Evolutionary conservation across 2,797 vertebrate species (phyloP).

Genomic region (Staurois parvus): DNA sequence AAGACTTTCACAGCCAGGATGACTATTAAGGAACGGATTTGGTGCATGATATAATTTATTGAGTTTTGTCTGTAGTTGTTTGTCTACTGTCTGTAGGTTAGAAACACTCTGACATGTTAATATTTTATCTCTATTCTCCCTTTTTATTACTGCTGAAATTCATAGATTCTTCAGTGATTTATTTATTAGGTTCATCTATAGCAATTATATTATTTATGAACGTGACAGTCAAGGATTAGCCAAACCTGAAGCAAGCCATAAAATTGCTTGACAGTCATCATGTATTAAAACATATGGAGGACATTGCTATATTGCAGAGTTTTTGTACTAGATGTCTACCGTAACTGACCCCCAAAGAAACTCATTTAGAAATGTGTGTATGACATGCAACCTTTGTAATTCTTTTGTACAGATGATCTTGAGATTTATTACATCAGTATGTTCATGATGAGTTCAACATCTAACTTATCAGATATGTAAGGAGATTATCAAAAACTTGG

Average conservation of each 20-base stretch:
- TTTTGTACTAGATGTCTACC: not conserved
- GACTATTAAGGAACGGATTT: conserved; percentile 12
- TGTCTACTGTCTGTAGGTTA: conserved; percentile 21
- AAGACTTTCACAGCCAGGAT: not conserved
- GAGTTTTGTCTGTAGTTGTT: conserved; percentile 26
- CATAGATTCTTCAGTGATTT: conserved; percentile 37
- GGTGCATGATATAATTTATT: conserved; percentile 25
- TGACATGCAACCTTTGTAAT: not conserved
- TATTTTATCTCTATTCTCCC: conserved; percentile 43
- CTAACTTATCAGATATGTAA: not conserved
- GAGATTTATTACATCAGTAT: not conserved
- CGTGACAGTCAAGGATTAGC: conserved; percentile 38
- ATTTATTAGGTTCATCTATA: conserved; percentile 28
- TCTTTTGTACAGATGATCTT: not conserved
- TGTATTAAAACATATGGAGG: conserved; percentile 12
- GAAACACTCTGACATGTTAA: conserved; percentile 25
- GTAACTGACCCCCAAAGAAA: not conserved
- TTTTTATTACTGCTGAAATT: conserved; percentile 19
- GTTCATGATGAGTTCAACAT: not conserved
- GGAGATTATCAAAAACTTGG: not conserved
- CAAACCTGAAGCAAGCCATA: conserved; percentile 29
- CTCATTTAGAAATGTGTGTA: not conserved
- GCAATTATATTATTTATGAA: conserved; percentile 47
- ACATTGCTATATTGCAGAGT: not conserved
- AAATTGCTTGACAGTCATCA: conserved; percentile 38